Percentiles rank a stretch among this genome's conserved stretches.
phyloP scores from a whole-genome alignment of 2,888 invertebrate genomes.

The Cosmia trapezina region DNA sequence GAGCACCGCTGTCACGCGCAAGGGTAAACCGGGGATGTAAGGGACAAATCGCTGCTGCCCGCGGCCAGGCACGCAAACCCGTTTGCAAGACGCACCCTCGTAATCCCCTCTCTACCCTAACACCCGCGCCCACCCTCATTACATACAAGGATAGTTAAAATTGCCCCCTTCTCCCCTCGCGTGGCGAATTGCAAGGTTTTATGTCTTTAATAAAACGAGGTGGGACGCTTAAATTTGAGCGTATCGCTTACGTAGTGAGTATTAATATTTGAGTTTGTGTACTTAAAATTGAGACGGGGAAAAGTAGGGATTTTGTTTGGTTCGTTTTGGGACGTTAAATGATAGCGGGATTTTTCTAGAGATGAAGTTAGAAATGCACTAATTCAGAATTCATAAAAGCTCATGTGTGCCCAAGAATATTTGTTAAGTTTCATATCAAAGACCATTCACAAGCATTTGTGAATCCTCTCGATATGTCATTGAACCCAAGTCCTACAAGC shows the following conservation, averaged over 20 bases:
- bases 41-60: conserved; percentile 88
- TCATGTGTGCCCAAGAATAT: too few relatives aligned
- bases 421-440: neutral
- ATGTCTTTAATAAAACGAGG: conserved; percentile 86
- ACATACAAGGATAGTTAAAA: conserved; percentile 88
- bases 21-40: conserved; percentile 81
- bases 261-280: conserved; percentile 56
- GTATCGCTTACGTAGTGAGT: conserved; percentile 60
- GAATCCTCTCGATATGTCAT: too few relatives aligned
- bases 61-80: conserved; percentile 86
- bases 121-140: conserved; percentile 80
- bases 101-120: conserved; percentile 78
- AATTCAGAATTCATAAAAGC: neutral
- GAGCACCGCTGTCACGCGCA: conserved; percentile 69
- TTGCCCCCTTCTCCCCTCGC: conserved; percentile 73
- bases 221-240: conserved; percentile 67
- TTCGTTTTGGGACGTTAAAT: neutral
- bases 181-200: conserved; percentile 81
- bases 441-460: neutral
- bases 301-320: neutral
- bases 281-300: conserved; percentile 23
- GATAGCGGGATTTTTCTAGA: neutral
- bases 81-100: conserved; percentile 90
- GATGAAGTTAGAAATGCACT: neutral
- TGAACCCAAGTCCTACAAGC: neutral